Conservation (phyloP, 1,140 invertebrate genomes). For the Calephelis nemesis region DNA sequence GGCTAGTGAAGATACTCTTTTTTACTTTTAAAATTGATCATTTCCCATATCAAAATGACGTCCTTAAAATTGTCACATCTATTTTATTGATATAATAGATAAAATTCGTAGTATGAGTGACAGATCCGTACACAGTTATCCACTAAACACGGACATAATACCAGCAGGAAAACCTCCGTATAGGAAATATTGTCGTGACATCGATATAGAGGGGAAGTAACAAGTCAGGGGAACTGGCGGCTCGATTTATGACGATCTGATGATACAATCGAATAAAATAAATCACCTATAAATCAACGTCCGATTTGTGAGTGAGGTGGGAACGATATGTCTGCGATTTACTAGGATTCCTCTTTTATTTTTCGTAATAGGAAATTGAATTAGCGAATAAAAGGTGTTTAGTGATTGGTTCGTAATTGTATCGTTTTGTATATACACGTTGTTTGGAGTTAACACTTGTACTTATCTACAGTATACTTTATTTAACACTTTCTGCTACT, state of each 20-base stretch:
- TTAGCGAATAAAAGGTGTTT: not conserved
- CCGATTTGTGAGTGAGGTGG: constrained; percentile 56
- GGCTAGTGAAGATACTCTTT: too few relatives aligned
- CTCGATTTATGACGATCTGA: constrained; percentile 73
- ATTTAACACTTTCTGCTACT: too few relatives aligned
- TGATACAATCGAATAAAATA: constrained; percentile 79
- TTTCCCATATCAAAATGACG: too few relatives aligned
- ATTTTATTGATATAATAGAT: not conserved
- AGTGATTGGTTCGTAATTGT: too few relatives aligned
- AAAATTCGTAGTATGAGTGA: not conserved
- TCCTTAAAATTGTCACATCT: too few relatives aligned
- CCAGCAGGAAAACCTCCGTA: constrained; percentile 59
- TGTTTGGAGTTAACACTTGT: too few relatives aligned
- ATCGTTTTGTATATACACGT: too few relatives aligned
- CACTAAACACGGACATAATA: constrained; percentile 60
- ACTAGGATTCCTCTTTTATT: not conserved
- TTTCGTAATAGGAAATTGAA: constrained; percentile 15
- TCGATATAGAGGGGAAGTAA: constrained; percentile 38
- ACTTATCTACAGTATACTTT: too few relatives aligned
- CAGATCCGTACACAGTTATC: constrained; percentile 54
- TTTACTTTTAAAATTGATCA: too few relatives aligned
- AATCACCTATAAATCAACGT: constrained; percentile 74
- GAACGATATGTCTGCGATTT: constrained; percentile 41
- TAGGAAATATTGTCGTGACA: constrained; percentile 48
- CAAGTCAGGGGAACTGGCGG: constrained; percentile 40